Conservation (phyloP, 2,888 invertebrate species). For the Apotomis betuletana region DNA sequence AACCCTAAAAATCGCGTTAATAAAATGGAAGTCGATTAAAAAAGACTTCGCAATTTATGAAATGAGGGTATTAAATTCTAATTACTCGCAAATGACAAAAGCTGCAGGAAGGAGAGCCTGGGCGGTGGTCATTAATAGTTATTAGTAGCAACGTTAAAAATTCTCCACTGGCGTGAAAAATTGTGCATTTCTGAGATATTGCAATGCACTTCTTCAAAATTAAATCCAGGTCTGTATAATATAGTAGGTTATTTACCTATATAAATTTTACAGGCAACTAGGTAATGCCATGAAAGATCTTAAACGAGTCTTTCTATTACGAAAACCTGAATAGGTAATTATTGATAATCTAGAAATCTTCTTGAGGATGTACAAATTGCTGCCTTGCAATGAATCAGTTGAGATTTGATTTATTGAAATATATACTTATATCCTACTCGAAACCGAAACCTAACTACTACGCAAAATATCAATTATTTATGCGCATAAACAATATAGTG, state of each 20-base stretch:
- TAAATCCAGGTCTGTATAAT: background rate
- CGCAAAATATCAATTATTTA: background rate
- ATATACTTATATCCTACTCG: no score
- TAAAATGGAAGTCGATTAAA: conserved; percentile 24
- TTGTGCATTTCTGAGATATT: conserved; percentile 60
- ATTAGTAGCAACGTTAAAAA: conserved; percentile 72
- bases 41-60: conserved; percentile 58
- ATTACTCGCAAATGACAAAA: conserved; percentile 73
- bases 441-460: no score
- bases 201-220: conserved; percentile 13
- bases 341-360: no score
- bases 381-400: no score
- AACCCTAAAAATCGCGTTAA: conserved; percentile 13
- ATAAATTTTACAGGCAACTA: background rate
- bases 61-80: conserved; percentile 60
- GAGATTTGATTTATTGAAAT: no score
- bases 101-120: conserved; percentile 57
- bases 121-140: conserved; percentile 67
- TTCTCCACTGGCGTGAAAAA: conserved; percentile 66
- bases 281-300: no score
- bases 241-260: background rate
- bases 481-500: background rate
- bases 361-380: no score
- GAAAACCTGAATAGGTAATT: no score
- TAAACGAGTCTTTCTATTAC: no score